Percentiles rank a stretch among this genome's conserved stretches.
Conservation (phyloP, 2,113 vertebrate genomes). For the Patagioenas fasciata region DNA sequence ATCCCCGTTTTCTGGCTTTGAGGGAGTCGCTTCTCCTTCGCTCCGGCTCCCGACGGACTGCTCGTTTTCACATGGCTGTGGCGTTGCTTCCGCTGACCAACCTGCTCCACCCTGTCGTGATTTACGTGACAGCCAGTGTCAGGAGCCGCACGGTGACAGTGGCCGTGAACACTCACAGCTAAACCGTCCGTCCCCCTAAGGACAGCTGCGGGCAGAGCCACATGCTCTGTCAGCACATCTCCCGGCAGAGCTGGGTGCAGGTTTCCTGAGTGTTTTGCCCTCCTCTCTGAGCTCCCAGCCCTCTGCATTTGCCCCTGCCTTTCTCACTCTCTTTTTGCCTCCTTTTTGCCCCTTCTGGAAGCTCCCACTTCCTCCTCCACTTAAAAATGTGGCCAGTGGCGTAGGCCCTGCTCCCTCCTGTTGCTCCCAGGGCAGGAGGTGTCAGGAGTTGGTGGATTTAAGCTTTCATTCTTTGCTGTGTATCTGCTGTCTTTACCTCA, state of each 20-base stretch:
- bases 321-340: not conserved
- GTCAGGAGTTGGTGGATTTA: not conserved
- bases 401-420: not conserved
- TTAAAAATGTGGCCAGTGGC: not conserved
- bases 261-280: not conserved
- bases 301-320: not conserved
- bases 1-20: fast-evolving
- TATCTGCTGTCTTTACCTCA: not conserved
- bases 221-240: not conserved
- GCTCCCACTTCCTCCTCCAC: fast-evolving
- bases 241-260: not conserved
- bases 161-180: not conserved
- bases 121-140: not conserved
- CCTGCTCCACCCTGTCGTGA: not conserved
- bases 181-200: not conserved
- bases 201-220: not conserved
- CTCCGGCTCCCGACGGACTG: not conserved
- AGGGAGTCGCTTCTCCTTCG: not conserved
- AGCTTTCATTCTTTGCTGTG: not conserved
- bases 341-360: not conserved
- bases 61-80: fast-evolving
- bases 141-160: not conserved
- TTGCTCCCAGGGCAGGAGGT: not conserved
- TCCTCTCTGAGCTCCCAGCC: not conserved
- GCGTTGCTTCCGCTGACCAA: not conserved